Evolutionary conservation across 2,888 invertebrate species (phyloP).

Genomic region (Emmelina monodactyla): DNA sequence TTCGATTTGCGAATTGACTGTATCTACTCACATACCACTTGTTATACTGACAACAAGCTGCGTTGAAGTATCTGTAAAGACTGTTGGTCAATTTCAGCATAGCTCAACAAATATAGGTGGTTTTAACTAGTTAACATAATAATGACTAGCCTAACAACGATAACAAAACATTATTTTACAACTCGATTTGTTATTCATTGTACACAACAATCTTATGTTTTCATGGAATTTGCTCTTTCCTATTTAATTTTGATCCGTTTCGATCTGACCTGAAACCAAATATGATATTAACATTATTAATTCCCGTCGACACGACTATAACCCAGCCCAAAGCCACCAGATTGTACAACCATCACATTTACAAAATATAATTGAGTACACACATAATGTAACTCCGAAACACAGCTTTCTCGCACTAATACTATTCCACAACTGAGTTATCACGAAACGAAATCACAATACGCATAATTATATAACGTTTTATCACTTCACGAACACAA

Average conservation of each 20-base stretch:
- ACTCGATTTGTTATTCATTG: conserved; percentile 26
- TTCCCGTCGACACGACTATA: no score
- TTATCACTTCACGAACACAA: no score
- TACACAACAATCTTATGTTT: conserved; percentile 13
- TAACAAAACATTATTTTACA: conserved; percentile 18
- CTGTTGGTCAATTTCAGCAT: conserved; percentile 58
- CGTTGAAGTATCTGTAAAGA: conserved; percentile 52
- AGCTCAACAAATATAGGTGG: conserved; percentile 36
- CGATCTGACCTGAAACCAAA: conserved; percentile 34
- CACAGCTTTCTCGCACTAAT: no score
- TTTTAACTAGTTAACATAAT: conserved; percentile 29
- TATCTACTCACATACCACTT: conserved; percentile 32
- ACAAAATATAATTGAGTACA: no score
- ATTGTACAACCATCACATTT: no score
- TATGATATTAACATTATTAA: conserved; percentile 10
- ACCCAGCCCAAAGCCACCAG: no score
- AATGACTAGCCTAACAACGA: conserved; percentile 22
- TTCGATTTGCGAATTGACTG: conserved; percentile 29
- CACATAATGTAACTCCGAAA: no score
- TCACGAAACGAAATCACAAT: background rate
- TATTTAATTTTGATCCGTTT: conserved; percentile 19
- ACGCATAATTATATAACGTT: background rate
- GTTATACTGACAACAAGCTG: conserved; percentile 34
- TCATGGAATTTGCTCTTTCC: conserved; percentile 51
- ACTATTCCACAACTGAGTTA: no score